Evolutionary conservation across 2,888 invertebrate genomes (phyloP).

Genomic region (Achlya flavicornis): DNA sequence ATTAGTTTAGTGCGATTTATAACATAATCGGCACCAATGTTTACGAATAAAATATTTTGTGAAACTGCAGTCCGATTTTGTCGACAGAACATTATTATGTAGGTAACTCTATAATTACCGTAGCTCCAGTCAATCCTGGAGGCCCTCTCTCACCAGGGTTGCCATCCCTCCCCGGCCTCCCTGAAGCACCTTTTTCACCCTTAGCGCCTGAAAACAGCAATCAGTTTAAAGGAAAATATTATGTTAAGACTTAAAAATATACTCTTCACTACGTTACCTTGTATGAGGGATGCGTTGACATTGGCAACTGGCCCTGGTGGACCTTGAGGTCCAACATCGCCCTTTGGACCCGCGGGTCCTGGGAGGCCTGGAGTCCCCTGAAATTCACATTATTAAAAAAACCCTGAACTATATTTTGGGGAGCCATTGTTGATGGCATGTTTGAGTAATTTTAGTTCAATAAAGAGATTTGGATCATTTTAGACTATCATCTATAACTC

Average conservation of each 20-base stretch:
- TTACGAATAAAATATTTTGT: too few species aligned
- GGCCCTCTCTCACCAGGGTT: conserved; percentile 58
- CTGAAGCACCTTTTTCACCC: conserved; percentile 66
- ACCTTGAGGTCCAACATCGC: conserved; percentile 57
- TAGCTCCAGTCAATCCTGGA: conserved; percentile 68
- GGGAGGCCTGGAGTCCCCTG: conserved; percentile 70
- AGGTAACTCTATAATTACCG: conserved; percentile 42
- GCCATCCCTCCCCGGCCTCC: conserved; percentile 63
- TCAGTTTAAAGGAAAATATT: not conserved
- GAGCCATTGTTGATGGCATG: too few species aligned
- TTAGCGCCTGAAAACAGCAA: conserved; percentile 54
- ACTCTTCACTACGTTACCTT: conserved; percentile 40
- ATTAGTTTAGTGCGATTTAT: too few species aligned
- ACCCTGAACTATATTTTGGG: conserved; percentile 37
- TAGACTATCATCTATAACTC: too few species aligned
- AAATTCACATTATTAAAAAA: not conserved
- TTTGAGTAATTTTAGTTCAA: too few species aligned
- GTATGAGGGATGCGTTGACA: conserved; percentile 61
- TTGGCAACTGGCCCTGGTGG: conserved; percentile 59
- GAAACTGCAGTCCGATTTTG: too few species aligned
- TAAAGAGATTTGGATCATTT: too few species aligned
- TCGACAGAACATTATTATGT: too few species aligned
- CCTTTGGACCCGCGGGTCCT: conserved; percentile 76
- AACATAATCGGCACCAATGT: too few species aligned
- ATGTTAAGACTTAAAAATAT: too few species aligned